A percentile compares a stretch with the other conserved stretches of the same genome.
phyloP scores from a whole-genome alignment of 1,140 invertebrate genomes.

The Aporrectodea caliginosa region DNA sequence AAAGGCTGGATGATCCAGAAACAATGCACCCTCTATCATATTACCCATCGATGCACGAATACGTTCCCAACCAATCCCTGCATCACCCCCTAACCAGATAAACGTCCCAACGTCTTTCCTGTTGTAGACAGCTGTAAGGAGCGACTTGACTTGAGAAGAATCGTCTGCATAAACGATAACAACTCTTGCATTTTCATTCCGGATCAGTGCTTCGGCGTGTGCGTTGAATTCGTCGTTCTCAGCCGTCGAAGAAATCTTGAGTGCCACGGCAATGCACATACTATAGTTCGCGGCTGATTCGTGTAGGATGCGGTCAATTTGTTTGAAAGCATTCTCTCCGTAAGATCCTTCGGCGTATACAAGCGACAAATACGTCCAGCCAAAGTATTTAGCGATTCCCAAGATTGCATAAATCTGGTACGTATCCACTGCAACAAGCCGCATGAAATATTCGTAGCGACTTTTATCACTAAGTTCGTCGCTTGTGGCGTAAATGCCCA shows the following conservation, averaged over 20 bases:
- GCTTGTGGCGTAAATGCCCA: not conserved
- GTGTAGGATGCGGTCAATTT: not conserved
- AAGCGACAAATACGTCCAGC: conserved; percentile 69
- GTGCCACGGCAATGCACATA: not conserved
- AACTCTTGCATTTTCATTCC: not conserved
- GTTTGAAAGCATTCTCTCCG: conserved; percentile 63
- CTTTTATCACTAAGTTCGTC: conserved; percentile 42
- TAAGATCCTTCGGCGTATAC: conserved; percentile 68
- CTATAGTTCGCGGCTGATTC: not conserved
- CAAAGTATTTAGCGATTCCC: conserved; percentile 62
- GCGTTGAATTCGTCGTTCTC: not conserved
- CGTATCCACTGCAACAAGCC: conserved; percentile 48
- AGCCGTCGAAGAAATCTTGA: not conserved
- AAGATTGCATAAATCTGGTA: conserved; percentile 67
- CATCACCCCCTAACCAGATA: conserved; percentile 19
- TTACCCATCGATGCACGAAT: not conserved
- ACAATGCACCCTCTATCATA: not conserved
- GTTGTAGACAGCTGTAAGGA: not conserved
- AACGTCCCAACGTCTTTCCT: conserved; percentile 18
- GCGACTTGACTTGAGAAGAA: not conserved
- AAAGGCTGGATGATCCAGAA: not conserved
- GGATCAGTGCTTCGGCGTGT: not conserved
- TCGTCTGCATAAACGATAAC: not conserved
- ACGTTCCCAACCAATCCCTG: not conserved
- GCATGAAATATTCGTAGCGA: conserved; percentile 46